These are phyloP conservation scores for Caenorhabditis sp. DNA, from an alignment of 2,888 invertebrate genomes.

Conservation along the genomic window DNA sequence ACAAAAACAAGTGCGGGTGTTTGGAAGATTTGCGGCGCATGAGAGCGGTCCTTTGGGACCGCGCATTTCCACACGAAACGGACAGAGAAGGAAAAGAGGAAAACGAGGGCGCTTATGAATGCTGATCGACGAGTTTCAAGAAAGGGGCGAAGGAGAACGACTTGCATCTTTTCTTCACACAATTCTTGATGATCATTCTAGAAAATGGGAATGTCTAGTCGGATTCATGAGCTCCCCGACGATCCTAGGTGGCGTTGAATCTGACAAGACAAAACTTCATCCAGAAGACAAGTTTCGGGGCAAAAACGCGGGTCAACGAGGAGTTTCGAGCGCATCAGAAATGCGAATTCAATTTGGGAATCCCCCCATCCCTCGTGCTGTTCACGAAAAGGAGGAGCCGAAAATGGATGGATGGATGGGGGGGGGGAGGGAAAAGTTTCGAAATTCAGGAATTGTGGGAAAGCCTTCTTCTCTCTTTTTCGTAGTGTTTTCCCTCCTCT, in stretches of 20 bases:
- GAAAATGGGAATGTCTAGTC: no score
- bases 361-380: not conserved
- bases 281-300: not conserved
- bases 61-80: not conserved
- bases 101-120: not conserved
- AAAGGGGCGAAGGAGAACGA: no score
- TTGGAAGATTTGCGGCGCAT: not conserved
- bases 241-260: constrained; percentile 16
- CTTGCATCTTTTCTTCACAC: no score
- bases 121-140: constrained; percentile 2
- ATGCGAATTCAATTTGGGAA: constrained; percentile 12
- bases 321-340: not conserved
- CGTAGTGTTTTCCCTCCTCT: no score
- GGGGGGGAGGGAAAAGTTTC: not conserved
- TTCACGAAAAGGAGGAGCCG: not conserved
- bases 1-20: not conserved
- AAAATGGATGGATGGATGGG: not conserved
- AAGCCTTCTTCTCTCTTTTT: not conserved
- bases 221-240: no score
- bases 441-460: constrained; percentile 15
- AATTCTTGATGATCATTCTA: no score
- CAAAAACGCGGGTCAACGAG: no score
- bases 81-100: not conserved
- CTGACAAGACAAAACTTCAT: constrained; percentile 1
- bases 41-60: no score